These are phyloP conservation scores for Eleginops maclovinus DNA, from an alignment of 2,113 vertebrate species.

Conservation along the genomic window DNA sequence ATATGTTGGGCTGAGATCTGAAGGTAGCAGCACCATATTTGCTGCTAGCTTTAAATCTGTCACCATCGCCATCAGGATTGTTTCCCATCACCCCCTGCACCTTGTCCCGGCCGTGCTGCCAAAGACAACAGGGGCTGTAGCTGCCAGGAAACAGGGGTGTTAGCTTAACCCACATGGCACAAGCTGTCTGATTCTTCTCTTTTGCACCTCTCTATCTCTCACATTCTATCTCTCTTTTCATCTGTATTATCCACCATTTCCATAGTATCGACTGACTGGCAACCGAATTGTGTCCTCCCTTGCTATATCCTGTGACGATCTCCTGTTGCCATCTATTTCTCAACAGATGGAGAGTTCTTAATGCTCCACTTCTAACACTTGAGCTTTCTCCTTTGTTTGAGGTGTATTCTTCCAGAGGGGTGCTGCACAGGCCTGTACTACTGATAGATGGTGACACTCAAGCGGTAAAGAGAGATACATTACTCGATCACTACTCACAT, in stretches of 20 bases:
- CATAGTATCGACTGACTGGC: constrained; percentile 23
- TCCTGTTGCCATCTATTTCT: constrained; percentile 16
- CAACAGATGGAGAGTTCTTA: constrained; percentile 24
- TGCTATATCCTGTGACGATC: constrained; percentile 1
- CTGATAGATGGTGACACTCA: constrained; percentile 56
- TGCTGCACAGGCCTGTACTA: constrained; percentile 16
- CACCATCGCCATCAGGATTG: constrained; percentile 58
- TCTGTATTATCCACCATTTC: constrained; percentile 26
- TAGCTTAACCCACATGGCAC: constrained; percentile 74
- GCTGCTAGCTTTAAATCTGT: constrained; percentile 64
- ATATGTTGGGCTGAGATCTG: constrained; percentile 32
- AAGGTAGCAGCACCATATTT: constrained; percentile 20
- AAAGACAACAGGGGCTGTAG: constrained; percentile 74
- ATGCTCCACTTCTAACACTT: constrained; percentile 18
- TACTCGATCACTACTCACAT: constrained; percentile 45
- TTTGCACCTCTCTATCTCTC: constrained; percentile 26
- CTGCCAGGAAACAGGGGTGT: constrained; percentile 73
- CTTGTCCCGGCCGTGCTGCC: constrained; percentile 58
- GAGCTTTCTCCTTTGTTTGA: constrained; percentile 44
- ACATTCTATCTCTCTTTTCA: constrained; percentile 23
- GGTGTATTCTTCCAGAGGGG: constrained; percentile 16
- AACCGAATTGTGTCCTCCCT: constrained; percentile 1
- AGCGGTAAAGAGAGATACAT: constrained; percentile 54
- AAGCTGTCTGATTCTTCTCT: constrained; percentile 48
- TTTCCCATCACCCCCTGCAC: constrained; percentile 67